A percentile compares a stretch with the other conserved stretches of the same genome.
Conservation (phyloP, 2,888 invertebrate genomes). For the Myopa testacea region DNA sequence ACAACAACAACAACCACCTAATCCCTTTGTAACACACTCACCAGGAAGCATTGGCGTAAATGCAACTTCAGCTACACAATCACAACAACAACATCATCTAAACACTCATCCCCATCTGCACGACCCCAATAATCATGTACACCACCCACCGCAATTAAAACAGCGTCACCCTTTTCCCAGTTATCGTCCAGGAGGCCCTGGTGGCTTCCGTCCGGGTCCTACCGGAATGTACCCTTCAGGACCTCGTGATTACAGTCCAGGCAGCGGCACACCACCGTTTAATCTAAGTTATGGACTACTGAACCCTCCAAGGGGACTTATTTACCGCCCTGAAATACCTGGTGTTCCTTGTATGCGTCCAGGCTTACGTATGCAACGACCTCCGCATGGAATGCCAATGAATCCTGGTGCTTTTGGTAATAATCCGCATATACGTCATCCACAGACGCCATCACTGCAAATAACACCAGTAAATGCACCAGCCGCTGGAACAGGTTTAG, state of each 20-base stretch:
- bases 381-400: constrained; percentile 55
- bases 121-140: constrained; percentile 49
- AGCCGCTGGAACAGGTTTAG: constrained; percentile 36
- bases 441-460: constrained; percentile 51
- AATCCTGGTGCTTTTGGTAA: constrained; percentile 54
- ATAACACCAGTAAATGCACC: constrained; percentile 40
- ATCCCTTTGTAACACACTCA: constrained; percentile 52
- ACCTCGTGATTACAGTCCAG: constrained; percentile 52
- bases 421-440: constrained; percentile 53
- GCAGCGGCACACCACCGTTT: constrained; percentile 49
- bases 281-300: constrained; percentile 47
- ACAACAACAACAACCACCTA: constrained; percentile 51
- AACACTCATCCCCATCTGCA: constrained; percentile 51
- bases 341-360: constrained; percentile 53
- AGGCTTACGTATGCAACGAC: constrained; percentile 71
- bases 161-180: constrained; percentile 57
- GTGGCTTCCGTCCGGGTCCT: constrained; percentile 53
- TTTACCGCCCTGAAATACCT: constrained; percentile 54
- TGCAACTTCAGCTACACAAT: constrained; percentile 41
- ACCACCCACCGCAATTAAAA: constrained; percentile 53
- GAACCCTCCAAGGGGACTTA: constrained; percentile 49
- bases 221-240: constrained; percentile 51
- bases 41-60: constrained; percentile 42
- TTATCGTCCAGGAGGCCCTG: constrained; percentile 57
- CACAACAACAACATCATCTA: constrained; percentile 42